Conservation (phyloP, 2,888 invertebrate species). For the Noctua fimbriata region DNA sequence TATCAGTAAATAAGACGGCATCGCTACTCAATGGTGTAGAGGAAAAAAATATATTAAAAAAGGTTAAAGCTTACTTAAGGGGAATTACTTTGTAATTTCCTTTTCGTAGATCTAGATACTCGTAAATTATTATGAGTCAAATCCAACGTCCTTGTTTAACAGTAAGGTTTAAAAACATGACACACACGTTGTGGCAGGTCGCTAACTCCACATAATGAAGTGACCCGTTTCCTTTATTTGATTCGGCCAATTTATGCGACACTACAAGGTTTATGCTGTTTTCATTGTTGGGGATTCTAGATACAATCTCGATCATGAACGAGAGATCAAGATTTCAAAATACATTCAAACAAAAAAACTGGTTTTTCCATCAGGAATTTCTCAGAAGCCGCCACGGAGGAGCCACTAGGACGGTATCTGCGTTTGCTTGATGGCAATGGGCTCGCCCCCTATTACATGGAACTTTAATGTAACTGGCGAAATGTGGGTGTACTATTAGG, state of each 20-base stretch:
- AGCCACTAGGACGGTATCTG: too few species aligned
- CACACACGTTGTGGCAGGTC: conserved; percentile 46
- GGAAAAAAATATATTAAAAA: too few species aligned
- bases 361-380: neutral
- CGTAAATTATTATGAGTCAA: conserved; percentile 27
- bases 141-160: conserved; percentile 29
- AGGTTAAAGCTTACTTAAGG: neutral
- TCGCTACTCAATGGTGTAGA: neutral
- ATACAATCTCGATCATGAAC: conserved; percentile 9
- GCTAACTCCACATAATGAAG: conserved; percentile 35
- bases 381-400: too few species aligned
- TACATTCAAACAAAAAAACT: neutral
- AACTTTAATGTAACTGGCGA: too few species aligned
- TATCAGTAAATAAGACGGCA: neutral
- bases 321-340: neutral
- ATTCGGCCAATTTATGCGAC: conserved; percentile 46
- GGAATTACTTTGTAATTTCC: neutral
- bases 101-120: neutral
- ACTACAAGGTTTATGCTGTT: conserved; percentile 32
- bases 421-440: too few species aligned
- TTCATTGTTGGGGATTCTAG: conserved; percentile 16
- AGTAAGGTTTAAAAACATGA: conserved; percentile 40
- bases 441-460: too few species aligned
- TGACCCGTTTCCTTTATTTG: conserved; percentile 59
- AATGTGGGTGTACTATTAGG: too few species aligned